phyloP scores from a whole-genome alignment of 2,113 vertebrate genomes.

The Hippocampus zosterae region DNA sequence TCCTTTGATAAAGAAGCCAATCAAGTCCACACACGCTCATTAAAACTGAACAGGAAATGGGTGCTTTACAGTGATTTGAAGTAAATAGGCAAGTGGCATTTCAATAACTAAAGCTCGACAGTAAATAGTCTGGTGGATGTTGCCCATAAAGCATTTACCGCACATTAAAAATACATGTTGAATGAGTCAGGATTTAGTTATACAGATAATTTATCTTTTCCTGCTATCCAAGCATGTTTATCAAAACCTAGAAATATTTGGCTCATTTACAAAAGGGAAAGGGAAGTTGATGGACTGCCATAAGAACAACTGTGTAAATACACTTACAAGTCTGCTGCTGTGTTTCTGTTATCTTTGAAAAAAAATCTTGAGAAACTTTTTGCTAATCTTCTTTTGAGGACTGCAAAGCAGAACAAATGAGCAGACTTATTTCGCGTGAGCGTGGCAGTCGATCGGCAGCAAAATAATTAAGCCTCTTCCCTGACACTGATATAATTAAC shows the following conservation, averaged over 20 bases:
- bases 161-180: not conserved
- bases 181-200: not conserved
- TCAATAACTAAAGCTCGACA: not conserved
- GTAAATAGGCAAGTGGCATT: slow-evolving; percentile 3
- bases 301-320: not conserved
- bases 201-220: not conserved
- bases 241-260: not conserved
- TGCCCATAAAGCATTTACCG: not conserved
- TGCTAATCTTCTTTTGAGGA: not conserved
- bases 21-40: not conserved
- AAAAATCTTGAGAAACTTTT: not conserved
- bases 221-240: not conserved
- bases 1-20: slow-evolving; percentile 15
- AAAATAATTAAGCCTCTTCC: not conserved
- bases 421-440: not conserved
- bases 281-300: not conserved
- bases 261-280: not conserved
- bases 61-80: slow-evolving; percentile 1
- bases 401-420: not conserved
- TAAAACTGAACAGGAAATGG: slow-evolving; percentile 7
- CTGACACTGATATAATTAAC: not conserved
- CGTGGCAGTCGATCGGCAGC: not conserved
- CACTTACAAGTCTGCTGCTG: not conserved
- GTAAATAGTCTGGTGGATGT: not conserved
- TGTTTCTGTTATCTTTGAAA: not conserved